phyloP scores from a whole-genome alignment of 1,140 invertebrate genomes.

The Mactra quadrangularis region DNA sequence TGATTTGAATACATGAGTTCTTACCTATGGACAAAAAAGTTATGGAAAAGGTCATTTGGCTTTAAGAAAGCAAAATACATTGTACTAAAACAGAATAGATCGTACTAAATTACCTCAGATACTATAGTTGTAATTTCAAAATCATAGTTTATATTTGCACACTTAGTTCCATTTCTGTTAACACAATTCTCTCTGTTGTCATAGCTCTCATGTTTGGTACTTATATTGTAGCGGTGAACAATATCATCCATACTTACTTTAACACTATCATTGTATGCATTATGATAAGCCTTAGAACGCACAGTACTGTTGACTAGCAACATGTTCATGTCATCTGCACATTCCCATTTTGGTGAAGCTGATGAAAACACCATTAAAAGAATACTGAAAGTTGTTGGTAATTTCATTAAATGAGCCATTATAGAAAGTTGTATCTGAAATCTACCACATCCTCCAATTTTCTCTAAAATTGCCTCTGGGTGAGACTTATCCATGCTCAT shows the following conservation, averaged over 20 bases:
- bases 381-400: constrained; percentile 31
- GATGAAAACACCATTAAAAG: constrained; percentile 31
- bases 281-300: neutral
- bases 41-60: too few relatives aligned
- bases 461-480: constrained; percentile 32
- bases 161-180: constrained; percentile 25
- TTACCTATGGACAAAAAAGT: too few relatives aligned
- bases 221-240: neutral
- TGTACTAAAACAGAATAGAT: too few relatives aligned
- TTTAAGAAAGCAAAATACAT: too few relatives aligned
- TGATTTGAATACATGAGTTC: too few relatives aligned
- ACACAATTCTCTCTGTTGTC: constrained; percentile 2
- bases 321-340: neutral
- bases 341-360: constrained; percentile 34
- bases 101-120: constrained; percentile 42
- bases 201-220: neutral
- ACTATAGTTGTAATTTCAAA: constrained; percentile 26
- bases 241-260: neutral
- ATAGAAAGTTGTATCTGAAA: constrained; percentile 24
- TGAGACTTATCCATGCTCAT: too few relatives aligned
- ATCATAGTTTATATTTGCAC: constrained; percentile 8
- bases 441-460: constrained; percentile 41
- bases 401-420: constrained; percentile 14
- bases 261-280: neutral
- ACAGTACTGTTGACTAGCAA: too few relatives aligned